phyloP scores from a whole-genome alignment of 2,113 vertebrate species.

The Xyliphius kryptos region DNA sequence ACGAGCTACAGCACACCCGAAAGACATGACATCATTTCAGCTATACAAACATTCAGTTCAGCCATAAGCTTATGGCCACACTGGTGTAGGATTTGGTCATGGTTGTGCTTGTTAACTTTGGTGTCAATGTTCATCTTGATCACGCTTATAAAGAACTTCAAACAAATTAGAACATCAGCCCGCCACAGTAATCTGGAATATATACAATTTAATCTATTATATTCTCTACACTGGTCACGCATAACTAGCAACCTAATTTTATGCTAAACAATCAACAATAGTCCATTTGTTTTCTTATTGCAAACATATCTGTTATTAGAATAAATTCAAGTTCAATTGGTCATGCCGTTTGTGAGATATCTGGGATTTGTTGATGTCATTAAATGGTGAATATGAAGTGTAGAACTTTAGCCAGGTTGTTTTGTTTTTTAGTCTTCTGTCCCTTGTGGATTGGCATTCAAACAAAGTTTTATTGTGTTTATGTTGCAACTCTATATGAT shows the following conservation, averaged over 20 bases:
- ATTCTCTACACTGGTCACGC: conserved; percentile 19
- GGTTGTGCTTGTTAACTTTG: conserved; percentile 49
- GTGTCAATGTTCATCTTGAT: conserved; percentile 26
- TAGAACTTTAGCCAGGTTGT: conserved; percentile 43
- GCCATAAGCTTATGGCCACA: conserved; percentile 21
- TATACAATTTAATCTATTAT: no score
- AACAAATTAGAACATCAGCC: conserved; percentile 17
- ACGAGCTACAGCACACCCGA: conserved; percentile 36
- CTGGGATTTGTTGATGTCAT: conserved; percentile 33
- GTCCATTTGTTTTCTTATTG: conserved; percentile 34
- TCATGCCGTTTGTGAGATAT: conserved; percentile 53
- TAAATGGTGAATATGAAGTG: conserved; percentile 6
- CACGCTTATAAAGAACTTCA: conserved; percentile 32
- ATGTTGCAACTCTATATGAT: conserved; percentile 40
- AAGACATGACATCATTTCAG: conserved; percentile 52
- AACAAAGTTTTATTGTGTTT: background rate
- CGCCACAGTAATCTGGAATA: conserved; percentile 21
- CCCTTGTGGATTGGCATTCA: conserved; percentile 25
- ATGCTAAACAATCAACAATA: conserved; percentile 33
- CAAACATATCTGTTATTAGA: conserved; percentile 19
- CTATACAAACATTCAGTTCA: conserved; percentile 46
- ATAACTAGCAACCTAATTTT: conserved; percentile 24
- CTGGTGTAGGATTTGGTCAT: conserved; percentile 30
- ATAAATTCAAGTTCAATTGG: conserved; percentile 25
- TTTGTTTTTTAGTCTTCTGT: conserved; percentile 41